Conservation (phyloP, 92 coral and sea anemone species). For the Bergia puertoricense region DNA sequence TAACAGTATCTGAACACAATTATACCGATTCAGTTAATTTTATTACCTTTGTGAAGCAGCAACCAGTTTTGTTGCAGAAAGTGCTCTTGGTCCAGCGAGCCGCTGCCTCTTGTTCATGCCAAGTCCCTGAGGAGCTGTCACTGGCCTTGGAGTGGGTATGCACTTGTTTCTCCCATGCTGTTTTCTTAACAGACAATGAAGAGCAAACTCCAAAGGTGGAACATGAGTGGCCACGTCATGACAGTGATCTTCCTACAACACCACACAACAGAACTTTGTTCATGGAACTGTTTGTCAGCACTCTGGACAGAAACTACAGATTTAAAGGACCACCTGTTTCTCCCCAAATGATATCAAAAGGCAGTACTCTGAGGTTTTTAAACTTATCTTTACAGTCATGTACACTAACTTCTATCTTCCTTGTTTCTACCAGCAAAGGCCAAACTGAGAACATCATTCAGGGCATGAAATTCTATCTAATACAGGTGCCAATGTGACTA, state of each 20-base stretch:
- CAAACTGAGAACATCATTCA: too few species aligned
- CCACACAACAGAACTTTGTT: neutral
- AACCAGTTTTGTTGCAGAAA: slow-evolving; percentile 65
- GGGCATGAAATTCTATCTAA: too few species aligned
- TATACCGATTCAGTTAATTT: neutral
- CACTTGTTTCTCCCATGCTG: slow-evolving; percentile 73
- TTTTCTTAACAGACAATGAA: slow-evolving; percentile 82
- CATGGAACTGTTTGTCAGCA: neutral
- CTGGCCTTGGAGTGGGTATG: slow-evolving; percentile 79
- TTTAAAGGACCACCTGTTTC: neutral
- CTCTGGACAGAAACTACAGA: neutral
- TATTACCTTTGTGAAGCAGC: slow-evolving; percentile 64
- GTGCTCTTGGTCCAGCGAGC: slow-evolving; percentile 87
- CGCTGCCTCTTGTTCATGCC: slow-evolving; percentile 79
- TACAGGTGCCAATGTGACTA: too few species aligned
- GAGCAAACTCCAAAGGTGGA: slow-evolving; percentile 68
- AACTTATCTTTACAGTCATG: too few species aligned
- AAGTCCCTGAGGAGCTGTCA: slow-evolving; percentile 74
- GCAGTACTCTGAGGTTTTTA: too few species aligned
- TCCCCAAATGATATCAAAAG: neutral
- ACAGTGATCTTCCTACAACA: slow-evolving; percentile 44
- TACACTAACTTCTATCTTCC: too few species aligned
- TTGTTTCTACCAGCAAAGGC: too few species aligned
- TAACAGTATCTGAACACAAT: too few species aligned
- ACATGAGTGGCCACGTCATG: slow-evolving; percentile 45